A percentile compares a stretch with the other conserved stretches of the same genome.
phyloP scores from a whole-genome alignment of 1,140 invertebrate species.

The Drosophila nigromelanica region DNA sequence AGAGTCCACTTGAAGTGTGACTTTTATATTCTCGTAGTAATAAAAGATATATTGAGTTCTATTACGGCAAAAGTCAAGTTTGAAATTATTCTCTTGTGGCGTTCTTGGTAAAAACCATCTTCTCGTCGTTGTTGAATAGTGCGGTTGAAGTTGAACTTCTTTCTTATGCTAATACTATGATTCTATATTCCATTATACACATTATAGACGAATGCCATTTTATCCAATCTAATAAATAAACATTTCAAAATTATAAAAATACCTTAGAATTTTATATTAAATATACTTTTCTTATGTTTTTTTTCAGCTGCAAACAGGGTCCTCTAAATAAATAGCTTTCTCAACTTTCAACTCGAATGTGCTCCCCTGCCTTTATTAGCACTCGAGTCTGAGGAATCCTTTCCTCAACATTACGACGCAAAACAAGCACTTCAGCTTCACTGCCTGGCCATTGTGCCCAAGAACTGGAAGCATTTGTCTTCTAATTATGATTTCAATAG shows the following conservation, averaged over 20 bases:
- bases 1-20: slow-evolving; percentile 10
- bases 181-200: no score
- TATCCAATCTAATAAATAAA: no score
- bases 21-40: slow-evolving; percentile 4
- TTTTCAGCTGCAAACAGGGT: neutral
- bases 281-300: neutral
- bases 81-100: no score
- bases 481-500: slow-evolving; percentile 77
- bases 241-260: no score
- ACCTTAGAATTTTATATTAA: no score
- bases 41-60: neutral
- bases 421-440: slow-evolving; percentile 52
- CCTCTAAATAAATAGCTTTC: slow-evolving; percentile 15
- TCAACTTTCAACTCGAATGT: slow-evolving; percentile 8
- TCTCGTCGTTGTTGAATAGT: no score
- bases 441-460: slow-evolving; percentile 49
- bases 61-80: no score
- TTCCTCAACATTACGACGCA: slow-evolving; percentile 48
- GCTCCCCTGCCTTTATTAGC: slow-evolving; percentile 51
- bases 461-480: slow-evolving; percentile 60
- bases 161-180: no score
- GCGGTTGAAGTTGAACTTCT: no score
- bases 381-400: slow-evolving; percentile 48
- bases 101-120: no score
- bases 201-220: no score